A percentile compares a stretch with the other conserved stretches of the same genome.
These are phyloP conservation scores for Leptinotarsa defecta DNA, from an alignment of 1,140 invertebrate species.

Conservation along the genomic window DNA sequence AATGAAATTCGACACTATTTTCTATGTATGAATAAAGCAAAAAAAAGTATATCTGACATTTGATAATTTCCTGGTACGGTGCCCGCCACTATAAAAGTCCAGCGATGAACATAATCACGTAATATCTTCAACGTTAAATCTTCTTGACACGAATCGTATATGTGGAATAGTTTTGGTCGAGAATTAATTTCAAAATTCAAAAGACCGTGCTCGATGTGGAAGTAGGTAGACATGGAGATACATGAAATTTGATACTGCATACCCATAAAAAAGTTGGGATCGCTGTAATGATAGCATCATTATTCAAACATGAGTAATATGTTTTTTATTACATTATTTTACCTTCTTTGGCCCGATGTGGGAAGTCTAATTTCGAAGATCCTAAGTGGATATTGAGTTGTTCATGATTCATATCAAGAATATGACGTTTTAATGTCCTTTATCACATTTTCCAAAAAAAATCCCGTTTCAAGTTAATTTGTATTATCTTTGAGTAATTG, in stretches of 20 bases:
- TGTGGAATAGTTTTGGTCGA: conserved; percentile 1
- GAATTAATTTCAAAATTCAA: conserved; percentile 4
- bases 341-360: conserved; percentile 11
- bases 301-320: conserved; percentile 11
- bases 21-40: too few species aligned
- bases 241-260: conserved; percentile 16
- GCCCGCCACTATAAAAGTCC: not conserved
- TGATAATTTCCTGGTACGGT: too few species aligned
- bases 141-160: not conserved
- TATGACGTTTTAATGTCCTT: not conserved
- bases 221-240: conserved; percentile 12
- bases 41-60: too few species aligned
- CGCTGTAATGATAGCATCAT: conserved; percentile 15
- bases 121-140: not conserved
- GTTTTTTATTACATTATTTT: conserved; percentile 10
- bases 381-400: not conserved
- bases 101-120: not conserved
- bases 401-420: not conserved
- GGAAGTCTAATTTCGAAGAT: conserved; percentile 11
- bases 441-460: too few species aligned
- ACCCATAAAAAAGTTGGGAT: conserved; percentile 2
- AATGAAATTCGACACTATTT: too few species aligned
- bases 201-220: conserved; percentile 1
- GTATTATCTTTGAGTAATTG: too few species aligned
- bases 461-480: too few species aligned